phyloP scores from a whole-genome alignment of 2,797 vertebrate genomes.

The Neopelma chrysocephalum region DNA sequence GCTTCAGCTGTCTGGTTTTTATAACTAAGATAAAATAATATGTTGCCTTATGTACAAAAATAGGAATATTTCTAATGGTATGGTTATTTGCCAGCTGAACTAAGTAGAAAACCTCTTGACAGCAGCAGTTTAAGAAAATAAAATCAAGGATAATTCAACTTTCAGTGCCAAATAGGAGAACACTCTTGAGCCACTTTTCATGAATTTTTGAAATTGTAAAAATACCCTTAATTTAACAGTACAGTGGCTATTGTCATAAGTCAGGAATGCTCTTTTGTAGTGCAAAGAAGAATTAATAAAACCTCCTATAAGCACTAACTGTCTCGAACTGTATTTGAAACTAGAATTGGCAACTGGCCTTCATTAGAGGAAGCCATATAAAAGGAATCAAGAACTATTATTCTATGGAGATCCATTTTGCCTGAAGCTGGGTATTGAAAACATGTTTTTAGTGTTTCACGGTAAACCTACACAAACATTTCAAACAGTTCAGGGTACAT shows the following conservation, averaged over 20 bases:
- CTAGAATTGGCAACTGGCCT: background rate
- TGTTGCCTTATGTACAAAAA: background rate
- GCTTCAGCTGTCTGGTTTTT: background rate
- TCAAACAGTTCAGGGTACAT: background rate
- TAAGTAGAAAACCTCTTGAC: background rate
- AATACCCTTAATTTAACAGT: background rate
- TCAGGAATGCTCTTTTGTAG: background rate
- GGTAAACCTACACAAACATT: background rate
- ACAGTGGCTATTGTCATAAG: background rate
- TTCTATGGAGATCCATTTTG: background rate
- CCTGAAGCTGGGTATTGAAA: background rate
- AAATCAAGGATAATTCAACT: background rate
- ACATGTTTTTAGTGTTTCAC: background rate
- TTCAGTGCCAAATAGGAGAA: background rate
- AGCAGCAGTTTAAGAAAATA: background rate
- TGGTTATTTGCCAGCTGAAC: background rate
- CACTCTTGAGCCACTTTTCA: background rate
- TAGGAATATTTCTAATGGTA: background rate
- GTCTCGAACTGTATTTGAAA: background rate
- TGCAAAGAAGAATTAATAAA: background rate
- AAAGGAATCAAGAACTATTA: background rate
- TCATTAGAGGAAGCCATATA: background rate
- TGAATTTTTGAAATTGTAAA: background rate
- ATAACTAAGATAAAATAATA: slow-evolving; percentile 2
- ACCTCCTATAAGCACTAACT: background rate